Conservation (phyloP, 2,797 vertebrate genomes). For the Brachyrhaphis roseni region DNA sequence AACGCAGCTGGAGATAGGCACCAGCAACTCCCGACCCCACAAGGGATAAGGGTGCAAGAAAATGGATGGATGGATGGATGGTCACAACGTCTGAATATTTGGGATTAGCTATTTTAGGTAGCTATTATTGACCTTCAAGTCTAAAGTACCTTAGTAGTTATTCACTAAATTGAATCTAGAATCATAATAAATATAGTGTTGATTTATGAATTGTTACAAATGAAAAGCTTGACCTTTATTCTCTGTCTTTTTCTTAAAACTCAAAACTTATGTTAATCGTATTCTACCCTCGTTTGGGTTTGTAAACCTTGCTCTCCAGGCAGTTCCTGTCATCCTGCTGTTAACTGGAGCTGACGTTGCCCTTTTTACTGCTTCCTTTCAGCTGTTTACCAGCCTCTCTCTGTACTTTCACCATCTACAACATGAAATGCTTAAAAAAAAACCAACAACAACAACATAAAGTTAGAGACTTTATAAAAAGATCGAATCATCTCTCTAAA, state of each 20-base stretch:
- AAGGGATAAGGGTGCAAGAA: too few relatives aligned
- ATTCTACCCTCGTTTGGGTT: conserved; percentile 13
- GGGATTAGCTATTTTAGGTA: background rate
- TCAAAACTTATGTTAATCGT: conserved; percentile 4
- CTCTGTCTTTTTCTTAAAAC: background rate
- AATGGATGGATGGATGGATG: too few relatives aligned
- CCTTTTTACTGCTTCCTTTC: conserved; percentile 16
- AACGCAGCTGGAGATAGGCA: too few relatives aligned
- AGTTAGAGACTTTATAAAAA: background rate
- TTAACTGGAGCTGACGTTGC: conserved; percentile 36
- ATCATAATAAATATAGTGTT: background rate
- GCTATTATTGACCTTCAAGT: background rate
- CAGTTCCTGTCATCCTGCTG: conserved; percentile 29
- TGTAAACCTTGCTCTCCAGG: conserved; percentile 45
- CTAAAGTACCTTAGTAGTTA: background rate
- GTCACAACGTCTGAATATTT: background rate
- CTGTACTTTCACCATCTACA: conserved; percentile 6
- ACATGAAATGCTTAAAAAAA: background rate
- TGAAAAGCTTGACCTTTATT: background rate
- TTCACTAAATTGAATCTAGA: background rate
- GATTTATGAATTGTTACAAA: background rate
- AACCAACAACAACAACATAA: background rate
- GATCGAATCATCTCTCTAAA: background rate
- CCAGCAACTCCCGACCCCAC: too few relatives aligned
- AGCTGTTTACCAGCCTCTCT: conserved; percentile 32